These are phyloP conservation scores for Chironomus riparius DNA, from an alignment of 2,888 invertebrate species.

Conservation along the genomic window DNA sequence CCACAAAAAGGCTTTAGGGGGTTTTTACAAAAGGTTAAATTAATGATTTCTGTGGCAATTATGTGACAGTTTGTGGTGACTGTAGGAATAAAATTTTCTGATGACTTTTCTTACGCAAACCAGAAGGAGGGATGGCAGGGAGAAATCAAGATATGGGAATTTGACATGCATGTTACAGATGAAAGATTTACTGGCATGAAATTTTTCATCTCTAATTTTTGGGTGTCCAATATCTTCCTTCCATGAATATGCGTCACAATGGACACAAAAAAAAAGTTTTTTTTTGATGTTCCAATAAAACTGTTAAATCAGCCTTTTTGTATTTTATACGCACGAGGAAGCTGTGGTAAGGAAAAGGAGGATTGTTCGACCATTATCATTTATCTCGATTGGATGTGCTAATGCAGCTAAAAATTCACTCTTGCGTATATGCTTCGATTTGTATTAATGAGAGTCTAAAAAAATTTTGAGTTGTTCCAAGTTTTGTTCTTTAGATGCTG, in stretches of 20 bases:
- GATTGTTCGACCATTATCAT: too few relatives aligned
- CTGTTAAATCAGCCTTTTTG: neutral
- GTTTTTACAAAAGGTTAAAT: neutral
- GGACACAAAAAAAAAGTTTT: neutral
- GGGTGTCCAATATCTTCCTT: too few relatives aligned
- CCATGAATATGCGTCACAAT: too few relatives aligned
- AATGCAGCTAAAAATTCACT: too few relatives aligned
- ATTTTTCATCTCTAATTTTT: too few relatives aligned
- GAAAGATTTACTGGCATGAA: too few relatives aligned
- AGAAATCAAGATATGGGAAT: neutral
- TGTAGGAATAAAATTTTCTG: neutral
- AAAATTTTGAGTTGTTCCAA: too few relatives aligned
- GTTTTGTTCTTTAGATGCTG: too few relatives aligned
- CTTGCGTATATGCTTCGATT: neutral
- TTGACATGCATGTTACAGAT: too few relatives aligned
- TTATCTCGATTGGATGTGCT: too few relatives aligned
- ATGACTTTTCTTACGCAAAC: neutral
- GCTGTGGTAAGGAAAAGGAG: neutral
- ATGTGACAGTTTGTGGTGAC: neutral
- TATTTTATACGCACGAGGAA: neutral
- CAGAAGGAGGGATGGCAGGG: neutral
- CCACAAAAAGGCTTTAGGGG: neutral
- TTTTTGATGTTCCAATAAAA: neutral
- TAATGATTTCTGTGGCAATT: neutral
- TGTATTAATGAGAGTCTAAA: neutral